These are phyloP conservation scores for Daubentonia madagascariensis DNA, from an alignment of 2,113 vertebrate genomes.

Conservation along the genomic window DNA sequence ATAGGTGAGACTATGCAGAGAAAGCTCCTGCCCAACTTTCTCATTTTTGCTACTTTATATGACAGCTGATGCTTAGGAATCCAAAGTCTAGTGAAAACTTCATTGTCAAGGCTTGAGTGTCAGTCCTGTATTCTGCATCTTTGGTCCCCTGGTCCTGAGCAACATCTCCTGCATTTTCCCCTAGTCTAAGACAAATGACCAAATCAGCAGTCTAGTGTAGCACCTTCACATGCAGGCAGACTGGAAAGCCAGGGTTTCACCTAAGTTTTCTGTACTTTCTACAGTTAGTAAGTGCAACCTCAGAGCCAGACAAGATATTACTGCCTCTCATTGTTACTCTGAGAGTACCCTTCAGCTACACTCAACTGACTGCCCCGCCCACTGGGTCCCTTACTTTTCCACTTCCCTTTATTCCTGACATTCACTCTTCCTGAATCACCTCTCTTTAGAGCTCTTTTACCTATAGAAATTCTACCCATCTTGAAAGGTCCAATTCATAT, in stretches of 20 bases:
- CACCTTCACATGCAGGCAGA: not conserved
- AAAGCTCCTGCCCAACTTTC: slow-evolving; percentile 2
- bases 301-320: not conserved
- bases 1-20: not conserved
- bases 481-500: not conserved
- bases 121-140: not conserved
- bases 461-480: not conserved
- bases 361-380: not conserved
- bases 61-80: slow-evolving; percentile 22
- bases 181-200: not conserved
- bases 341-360: not conserved
- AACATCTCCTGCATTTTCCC: not conserved
- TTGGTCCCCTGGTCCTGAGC: not conserved
- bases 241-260: not conserved
- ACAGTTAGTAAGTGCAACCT: not conserved
- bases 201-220: not conserved
- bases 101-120: not conserved
- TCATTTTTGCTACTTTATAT: slow-evolving; percentile 32
- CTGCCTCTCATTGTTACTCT: not conserved
- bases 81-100: not conserved
- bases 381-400: not conserved
- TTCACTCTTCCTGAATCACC: not conserved
- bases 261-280: not conserved
- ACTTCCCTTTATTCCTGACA: not conserved
- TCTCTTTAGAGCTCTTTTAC: slow-evolving; percentile 26